Evolutionary conservation across 2,113 vertebrate species (phyloP), one percentile per base, ranked within the genome.

Genomic region (Theristicus caerulescens): DNA sequence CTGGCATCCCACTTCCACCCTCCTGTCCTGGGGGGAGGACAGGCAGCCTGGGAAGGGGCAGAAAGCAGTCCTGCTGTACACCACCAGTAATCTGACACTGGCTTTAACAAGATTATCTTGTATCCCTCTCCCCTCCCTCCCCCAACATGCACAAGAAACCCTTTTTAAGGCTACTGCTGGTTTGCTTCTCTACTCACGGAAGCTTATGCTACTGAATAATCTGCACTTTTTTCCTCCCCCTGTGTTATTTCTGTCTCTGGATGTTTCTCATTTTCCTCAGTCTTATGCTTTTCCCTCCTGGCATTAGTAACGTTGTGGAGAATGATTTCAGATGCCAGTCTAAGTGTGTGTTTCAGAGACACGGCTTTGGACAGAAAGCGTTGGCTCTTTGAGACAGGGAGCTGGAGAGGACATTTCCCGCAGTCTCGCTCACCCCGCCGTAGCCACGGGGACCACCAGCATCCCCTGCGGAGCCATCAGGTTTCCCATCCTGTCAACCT

Each of bases 91-190:
- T 79, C 80, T 94, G 88, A 90, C 79, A 55, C 70, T 86, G 81
- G 62, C 82, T 94, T 90, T 94, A 97, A 91, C 55, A 51, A 86
- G 89, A 91, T 95, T 91, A 90, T 78, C 71, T 91, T 55, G 40
- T 73, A 83, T 91, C 71, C 47, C 69, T 81, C 91, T 71, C 77
- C 78, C 26, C 29, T 92, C 95, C 94, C 72, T 86, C 93, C 89
- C 82, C 61, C 88, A 83, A 13, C 14, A 59, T 0, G 3, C 62
- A 74, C 19, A 82, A 96, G 85, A 96, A 95, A 88, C 82, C 72
- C 72, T 95, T 95, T 90, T 81, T 70, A 90, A 92, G 70, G 77
- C 79, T 71, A 67, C 26, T 34, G 65, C 47, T 84, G 36, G 73
- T 90, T 93, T 93, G 78, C 79, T 92, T 78, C 83, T 88, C 61